Evolutionary conservation across 2,797 vertebrate genomes (phyloP), one percentile per base, ranked within the genome.

Genomic region (Peromyscus aztecus): DNA sequence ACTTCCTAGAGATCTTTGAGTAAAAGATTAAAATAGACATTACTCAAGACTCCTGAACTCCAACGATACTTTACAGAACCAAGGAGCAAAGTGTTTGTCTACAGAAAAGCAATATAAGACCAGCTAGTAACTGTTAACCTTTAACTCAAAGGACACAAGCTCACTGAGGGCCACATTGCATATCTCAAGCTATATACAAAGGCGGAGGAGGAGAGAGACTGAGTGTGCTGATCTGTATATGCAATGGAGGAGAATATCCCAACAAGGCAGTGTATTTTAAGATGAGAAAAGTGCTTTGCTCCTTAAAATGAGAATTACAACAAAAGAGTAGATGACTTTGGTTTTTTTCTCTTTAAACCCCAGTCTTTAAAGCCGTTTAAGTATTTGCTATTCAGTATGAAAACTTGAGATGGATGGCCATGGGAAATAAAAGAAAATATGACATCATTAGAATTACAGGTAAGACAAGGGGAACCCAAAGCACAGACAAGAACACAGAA

Each of bases 401-500:
- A 14, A 95, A 94, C 93, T 90, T 97, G 96, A 97, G 57, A 97
- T 96, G 96, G 77, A 97, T 97, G 75, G 89, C 83, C 89, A 95
- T 52, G 71, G 83, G 89, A 84, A 89, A 89, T 80, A 97, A 89
- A 4, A 92, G 19, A 92, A 97, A 98, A 90, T 65, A 87, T 83
- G 85, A 97, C 77, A 92, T 96, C 94, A 96, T 94, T 97, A 98
- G 95, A 89, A 96, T 97, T 95, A 98, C 92, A 98, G 83, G 76
- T 97, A 57, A 96, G 98, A 98, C 87, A 98, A 97, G 43, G 88
- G 57, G 97, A 98, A 92, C 81, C 96, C 96, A 97, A 98, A 98
- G 97, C 95, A 98, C 85, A 98, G 97, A 99, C 95, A 98, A 99
- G 98, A 99, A 99, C 98, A 98, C 98, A 98, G 98, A 97, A 99